These are phyloP conservation scores for Macropis europaea DNA, from an alignment of 2,888 invertebrate species.

Conservation along the genomic window DNA sequence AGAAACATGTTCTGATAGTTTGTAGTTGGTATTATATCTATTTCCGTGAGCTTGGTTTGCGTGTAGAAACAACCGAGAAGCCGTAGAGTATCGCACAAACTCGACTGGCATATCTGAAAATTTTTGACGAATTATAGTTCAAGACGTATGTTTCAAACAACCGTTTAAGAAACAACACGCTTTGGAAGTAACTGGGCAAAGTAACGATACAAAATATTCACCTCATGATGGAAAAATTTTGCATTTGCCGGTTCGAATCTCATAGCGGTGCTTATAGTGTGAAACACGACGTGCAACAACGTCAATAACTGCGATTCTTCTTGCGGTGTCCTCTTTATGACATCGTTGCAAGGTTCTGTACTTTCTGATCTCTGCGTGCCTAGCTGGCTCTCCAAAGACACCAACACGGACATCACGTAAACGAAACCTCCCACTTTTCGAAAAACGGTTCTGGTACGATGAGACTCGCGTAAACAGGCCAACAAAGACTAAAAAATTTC, in stretches of 20 bases:
- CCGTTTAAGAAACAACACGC: no score
- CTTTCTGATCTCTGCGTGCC: slow-evolving; percentile 78
- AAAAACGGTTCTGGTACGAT: slow-evolving; percentile 97
- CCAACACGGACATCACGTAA: slow-evolving; percentile 96
- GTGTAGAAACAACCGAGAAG: slow-evolving; percentile 94
- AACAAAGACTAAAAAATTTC: slow-evolving; percentile 84
- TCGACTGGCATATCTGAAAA: slow-evolving; percentile 92
- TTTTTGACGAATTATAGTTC: background rate
- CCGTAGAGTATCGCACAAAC: slow-evolving; percentile 94
- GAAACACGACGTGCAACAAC: slow-evolving; percentile 93
- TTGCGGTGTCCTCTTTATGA: slow-evolving; percentile 67
- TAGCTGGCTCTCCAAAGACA: slow-evolving; percentile 93
- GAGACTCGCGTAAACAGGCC: slow-evolving; percentile 95
- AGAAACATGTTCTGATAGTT: slow-evolving; percentile 82
- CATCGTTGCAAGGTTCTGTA: slow-evolving; percentile 79
- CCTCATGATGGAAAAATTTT: slow-evolving; percentile 98
- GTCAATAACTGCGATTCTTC: slow-evolving; percentile 85
- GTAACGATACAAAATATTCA: slow-evolving; percentile 70
- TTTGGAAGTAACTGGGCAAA: no score
- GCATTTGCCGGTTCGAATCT: slow-evolving; percentile 99
- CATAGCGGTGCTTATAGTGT: slow-evolving; percentile 98
- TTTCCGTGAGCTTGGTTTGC: slow-evolving; percentile 81
- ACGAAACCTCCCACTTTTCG: slow-evolving; percentile 99
- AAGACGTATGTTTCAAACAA: background rate
- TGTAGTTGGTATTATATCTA: slow-evolving; percentile 76